Base-by-base conservation (phyloP, 2,113 vertebrate genomes). In the Coptodon bakossiorum region DNA sequence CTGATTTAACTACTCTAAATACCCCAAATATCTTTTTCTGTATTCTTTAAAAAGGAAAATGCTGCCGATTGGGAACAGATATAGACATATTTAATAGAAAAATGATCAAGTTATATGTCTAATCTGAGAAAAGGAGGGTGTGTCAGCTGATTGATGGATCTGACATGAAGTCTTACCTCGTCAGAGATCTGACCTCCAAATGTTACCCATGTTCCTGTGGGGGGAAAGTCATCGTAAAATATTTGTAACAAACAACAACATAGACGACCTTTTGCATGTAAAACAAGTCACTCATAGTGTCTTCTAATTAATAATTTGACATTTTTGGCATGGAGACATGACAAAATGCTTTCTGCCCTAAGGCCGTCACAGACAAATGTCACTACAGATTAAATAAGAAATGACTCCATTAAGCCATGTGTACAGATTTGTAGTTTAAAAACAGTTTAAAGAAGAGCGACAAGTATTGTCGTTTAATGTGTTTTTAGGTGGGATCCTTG, bases 131-230 rank as follows among this genome's bases (percentile, higher is more conserved):
- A 79, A 50, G 59, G 54, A 56, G 38, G 38, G 59, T 12, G 50
- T 59, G 79, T 87, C 34, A 13, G n/a, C 29, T 73, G 68, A 79
- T 48, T 27, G 27, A 92, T 84, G 29, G 61, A 91, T 43, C 53
- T 61, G 76, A 91, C 78, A 43, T 48, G 3, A 85, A 10, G 24
- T 91, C 97, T 97, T 95, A 99, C 99, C 97, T 99, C 99, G 3
- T 99, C 99, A 89, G 98, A 98, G 95, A 99, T 98, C 81, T 99
- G 99, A 80, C 98, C 98, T 95, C 99, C 99, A 83, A 99, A 99
- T 86, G 98, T 99, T 80, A 99, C 98, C 99, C 99, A 99, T 1
- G 99, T 99, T 93, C 99, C 99, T 99, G 88, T 88, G 90, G 95
- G 90, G 43, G 24, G 78, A 90, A 95, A 14, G 86, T 87, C 50